Evolutionary conservation across 2,888 invertebrate genomes (phyloP), one percentile per base, ranked within the genome.

Genomic region (Selenia dentaria): DNA sequence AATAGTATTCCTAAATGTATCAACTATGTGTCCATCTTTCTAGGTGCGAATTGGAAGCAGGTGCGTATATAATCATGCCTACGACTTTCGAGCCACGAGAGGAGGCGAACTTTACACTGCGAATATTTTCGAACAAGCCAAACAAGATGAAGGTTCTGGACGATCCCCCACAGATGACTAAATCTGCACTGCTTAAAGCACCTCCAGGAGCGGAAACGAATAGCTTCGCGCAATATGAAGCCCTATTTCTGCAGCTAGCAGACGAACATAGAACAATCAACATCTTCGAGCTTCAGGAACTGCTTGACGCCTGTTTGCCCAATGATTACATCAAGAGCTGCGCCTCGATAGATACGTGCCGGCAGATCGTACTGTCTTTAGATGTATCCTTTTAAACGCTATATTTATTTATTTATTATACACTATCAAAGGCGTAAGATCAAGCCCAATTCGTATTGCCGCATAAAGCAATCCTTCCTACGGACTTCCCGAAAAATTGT

Each of bases 271-370:
- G 94, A 67, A 96, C 97, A 0, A 96, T 98, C 14, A 97, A 97
- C 67, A 95, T 97, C 2, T 98, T 97, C 71, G 97, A 97, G 75
- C 89, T 98, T 3, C 97, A 97, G 78, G 98, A 98, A 74, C 83
- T 98, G 10, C 82, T 98, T 16, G 97, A 98, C 67, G 96, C 96
- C 0, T 97, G 97, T 78, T 91, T 98, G 44, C 98, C 97, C 0
- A 98, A 98, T 74, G 97, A 98, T 86, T 98, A 97, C 66, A 97
- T 98, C 58, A 98, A 97, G 73, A 97, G 97, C 64, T 97, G 97
- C 78, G 97, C 97, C 0, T 96, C 96, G 9, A 94, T 97, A 63
- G 97, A 97, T 79, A 97, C 98, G 1, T 98, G 98, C 70, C 92
- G 97, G 47, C 97, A 97, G 83, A 96, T 97, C 5, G 95, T 98